These are phyloP conservation scores for Phyllopteryx taeniolatus DNA, from an alignment of 2,113 vertebrate genomes.

Conservation along the genomic window DNA sequence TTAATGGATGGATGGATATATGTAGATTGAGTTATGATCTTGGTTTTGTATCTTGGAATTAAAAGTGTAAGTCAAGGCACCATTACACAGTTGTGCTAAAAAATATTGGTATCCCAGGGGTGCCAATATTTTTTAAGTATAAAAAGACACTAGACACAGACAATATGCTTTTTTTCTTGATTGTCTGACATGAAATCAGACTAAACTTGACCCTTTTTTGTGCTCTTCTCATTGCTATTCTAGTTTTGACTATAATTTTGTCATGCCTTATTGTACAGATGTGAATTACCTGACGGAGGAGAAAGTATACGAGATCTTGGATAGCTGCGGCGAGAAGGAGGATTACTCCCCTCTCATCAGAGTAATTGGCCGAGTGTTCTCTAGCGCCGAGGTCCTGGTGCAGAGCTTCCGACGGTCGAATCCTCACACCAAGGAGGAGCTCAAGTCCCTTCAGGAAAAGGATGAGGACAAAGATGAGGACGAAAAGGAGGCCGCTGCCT, in stretches of 20 bases:
- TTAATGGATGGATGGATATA: too few relatives aligned
- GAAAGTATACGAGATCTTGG: conserved; percentile 93
- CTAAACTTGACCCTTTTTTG: neutral
- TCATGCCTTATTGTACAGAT: conserved; percentile 71
- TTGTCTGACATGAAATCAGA: too few relatives aligned
- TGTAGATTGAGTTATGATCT: too few relatives aligned
- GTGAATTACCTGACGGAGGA: conserved; percentile 93
- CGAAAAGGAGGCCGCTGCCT: conserved; percentile 85
- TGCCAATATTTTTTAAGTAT: too few relatives aligned
- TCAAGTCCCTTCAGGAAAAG: conserved; percentile 94
- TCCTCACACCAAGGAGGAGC: conserved; percentile 94
- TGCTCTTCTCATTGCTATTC: neutral
- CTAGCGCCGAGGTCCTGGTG: conserved; percentile 91
- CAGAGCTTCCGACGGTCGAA: conserved; percentile 92
- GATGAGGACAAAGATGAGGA: conserved; percentile 98
- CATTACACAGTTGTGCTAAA: too few relatives aligned
- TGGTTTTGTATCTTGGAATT: too few relatives aligned
- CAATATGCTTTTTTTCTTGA: too few relatives aligned
- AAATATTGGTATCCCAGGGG: too few relatives aligned
- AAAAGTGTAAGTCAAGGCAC: too few relatives aligned
- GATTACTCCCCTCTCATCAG: conserved; percentile 95
- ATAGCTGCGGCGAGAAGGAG: conserved; percentile 87
- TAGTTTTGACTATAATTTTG: neutral
- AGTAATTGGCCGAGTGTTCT: conserved; percentile 94
- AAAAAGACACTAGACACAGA: too few relatives aligned